Evolutionary conservation across 2,797 vertebrate species (phyloP).

Genomic region (Columba guinea): DNA sequence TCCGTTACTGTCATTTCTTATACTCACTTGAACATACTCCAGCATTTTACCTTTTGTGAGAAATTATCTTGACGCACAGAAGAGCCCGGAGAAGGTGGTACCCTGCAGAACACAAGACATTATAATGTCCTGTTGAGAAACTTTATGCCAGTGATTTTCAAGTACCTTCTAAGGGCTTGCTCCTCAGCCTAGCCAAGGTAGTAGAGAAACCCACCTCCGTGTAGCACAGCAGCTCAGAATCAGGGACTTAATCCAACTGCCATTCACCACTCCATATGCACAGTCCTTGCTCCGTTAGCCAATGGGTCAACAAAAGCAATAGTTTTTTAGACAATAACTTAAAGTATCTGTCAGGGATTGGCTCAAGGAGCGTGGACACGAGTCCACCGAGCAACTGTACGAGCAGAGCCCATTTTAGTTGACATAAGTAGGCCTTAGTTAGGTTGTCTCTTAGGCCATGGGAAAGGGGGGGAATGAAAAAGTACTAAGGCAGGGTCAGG

Average conservation of each 20-base stretch:
- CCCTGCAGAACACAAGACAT: not conserved
- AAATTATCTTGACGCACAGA: not conserved
- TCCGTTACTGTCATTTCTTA: not conserved
- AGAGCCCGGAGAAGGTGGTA: not conserved
- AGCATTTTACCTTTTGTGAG: not conserved
- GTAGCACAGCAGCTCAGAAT: not conserved
- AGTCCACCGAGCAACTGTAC: too few relatives aligned
- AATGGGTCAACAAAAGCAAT: not conserved
- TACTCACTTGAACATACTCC: not conserved
- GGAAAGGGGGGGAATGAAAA: too few relatives aligned
- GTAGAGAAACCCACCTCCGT: not conserved
- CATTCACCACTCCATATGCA: fast-evolving
- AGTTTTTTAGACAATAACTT: not conserved
- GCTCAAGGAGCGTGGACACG: too few relatives aligned
- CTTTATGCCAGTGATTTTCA: not conserved
- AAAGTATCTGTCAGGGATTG: not conserved
- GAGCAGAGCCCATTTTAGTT: too few relatives aligned
- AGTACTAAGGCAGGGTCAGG: too few relatives aligned
- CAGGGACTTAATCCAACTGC: not conserved
- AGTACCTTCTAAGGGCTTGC: not conserved
- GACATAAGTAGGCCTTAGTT: too few relatives aligned
- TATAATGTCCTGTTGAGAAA: not conserved
- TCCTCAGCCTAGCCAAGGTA: not conserved
- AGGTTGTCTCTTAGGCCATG: too few relatives aligned
- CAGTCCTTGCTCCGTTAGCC: not conserved